Base-by-base conservation (phyloP, 1,140 invertebrate genomes). In the Campoletis sonorensis region DNA sequence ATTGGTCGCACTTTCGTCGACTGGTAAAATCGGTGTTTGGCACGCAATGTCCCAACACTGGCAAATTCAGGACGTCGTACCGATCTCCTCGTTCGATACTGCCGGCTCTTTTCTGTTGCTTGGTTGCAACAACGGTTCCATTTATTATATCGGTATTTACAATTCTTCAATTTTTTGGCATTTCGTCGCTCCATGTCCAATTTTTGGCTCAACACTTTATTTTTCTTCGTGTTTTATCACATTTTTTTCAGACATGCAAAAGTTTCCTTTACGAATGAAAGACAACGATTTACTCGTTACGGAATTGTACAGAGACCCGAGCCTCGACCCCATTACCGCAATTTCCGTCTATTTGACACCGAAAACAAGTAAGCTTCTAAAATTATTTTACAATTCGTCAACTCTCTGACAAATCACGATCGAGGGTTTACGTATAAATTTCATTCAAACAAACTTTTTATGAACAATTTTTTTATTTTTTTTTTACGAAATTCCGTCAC, bases 1-100 rank as follows among this genome's bases (percentile, higher is more conserved):
- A 88, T 91, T 99, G 49, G 98, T 99, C 16, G 98, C 98, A 3
- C 92, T 99, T 21, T 98, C 98, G 54, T 94, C 96, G 3, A 95
- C 96, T 26, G 98, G 98, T n/a, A 99, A 99, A 93, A 98, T 99
- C 81, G 98, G 98, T 10, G 98, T 99, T 21, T 99, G 98, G 98
- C 98, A 99, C 92, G 97, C 98, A 0, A 99, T 98, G 95, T 99
- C 98, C 0, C 98, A 99, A 86, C 98, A 99, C 91, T 99, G 98
- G 98, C 96, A 99, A 93, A 98, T 98, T 67, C 98, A 98, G 92
- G 98, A 99, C 92, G 96, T 99, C 30, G 96, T 98, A 51, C 96
- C 97, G 2, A 97, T 99, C 45, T 95, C 98, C 18, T 98, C 98
- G 2, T 98, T 98, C 90, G 98, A 99, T 89, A 98, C 97, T 0